A percentile compares a stretch with the other conserved stretches of the same genome.
Conservation (phyloP, 2,888 invertebrate genomes). For the Caenorhabditis zanzibari region DNA sequence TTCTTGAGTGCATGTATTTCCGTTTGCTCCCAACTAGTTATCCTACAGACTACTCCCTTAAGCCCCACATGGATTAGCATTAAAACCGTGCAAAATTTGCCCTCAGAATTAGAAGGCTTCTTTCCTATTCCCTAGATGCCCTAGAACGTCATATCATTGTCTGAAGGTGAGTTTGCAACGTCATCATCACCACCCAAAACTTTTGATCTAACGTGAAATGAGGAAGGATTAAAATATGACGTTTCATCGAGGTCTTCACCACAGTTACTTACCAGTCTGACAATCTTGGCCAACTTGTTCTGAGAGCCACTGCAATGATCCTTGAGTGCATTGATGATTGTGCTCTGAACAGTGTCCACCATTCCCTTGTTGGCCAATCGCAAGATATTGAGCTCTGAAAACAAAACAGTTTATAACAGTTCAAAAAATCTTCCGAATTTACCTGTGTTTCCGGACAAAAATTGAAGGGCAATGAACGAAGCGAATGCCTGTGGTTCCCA, state of each 20-base stretch:
- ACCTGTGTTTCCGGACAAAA: slow-evolving; percentile 68
- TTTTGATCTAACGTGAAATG: slow-evolving; percentile 19
- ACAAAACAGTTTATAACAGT: neutral
- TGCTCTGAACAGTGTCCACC: slow-evolving; percentile 96
- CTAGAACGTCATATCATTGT: slow-evolving; percentile 21
- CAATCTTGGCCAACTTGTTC: slow-evolving; percentile 79
- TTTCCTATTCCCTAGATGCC: slow-evolving; percentile 1
- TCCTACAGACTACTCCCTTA: slow-evolving; percentile 8
- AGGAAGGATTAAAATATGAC: slow-evolving; percentile 31
- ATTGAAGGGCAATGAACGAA: slow-evolving; percentile 78
- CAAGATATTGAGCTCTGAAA: slow-evolving; percentile 69
- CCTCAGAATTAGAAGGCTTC: slow-evolving; percentile 25
- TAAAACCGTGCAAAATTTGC: slow-evolving; percentile 39
- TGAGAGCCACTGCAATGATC: slow-evolving; percentile 87
- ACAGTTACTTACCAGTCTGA: slow-evolving; percentile 74
- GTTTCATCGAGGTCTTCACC: slow-evolving; percentile 6
- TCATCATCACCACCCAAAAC: slow-evolving; percentile 15
- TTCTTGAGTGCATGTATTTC: slow-evolving; percentile 2
- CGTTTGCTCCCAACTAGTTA: neutral
- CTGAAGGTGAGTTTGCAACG: slow-evolving; percentile 5
- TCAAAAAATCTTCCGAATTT: neutral
- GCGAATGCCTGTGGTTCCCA: slow-evolving; percentile 80
- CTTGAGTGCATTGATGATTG: slow-evolving; percentile 94
- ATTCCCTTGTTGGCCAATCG: slow-evolving; percentile 65
- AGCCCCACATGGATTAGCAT: slow-evolving; percentile 27